Conservation (phyloP, 2,888 invertebrate genomes). For the Urechis unicinctus region DNA sequence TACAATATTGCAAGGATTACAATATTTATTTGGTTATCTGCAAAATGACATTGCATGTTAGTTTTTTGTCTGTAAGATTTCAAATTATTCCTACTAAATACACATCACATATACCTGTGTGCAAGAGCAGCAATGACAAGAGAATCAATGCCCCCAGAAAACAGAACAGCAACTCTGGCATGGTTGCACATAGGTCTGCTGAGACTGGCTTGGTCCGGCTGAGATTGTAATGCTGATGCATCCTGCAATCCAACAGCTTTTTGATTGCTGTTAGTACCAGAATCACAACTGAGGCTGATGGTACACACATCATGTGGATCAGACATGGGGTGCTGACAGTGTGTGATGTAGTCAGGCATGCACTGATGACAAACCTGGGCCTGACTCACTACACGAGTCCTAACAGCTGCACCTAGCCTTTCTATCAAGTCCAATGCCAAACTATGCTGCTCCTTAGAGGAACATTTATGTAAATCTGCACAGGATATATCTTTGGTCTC, state of each 20-base stretch:
- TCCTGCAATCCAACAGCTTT: no score
- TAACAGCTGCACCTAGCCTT: slow-evolving; percentile 39
- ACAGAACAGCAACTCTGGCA: slow-evolving; percentile 72
- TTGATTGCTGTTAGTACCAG: no score
- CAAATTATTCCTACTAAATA: no score
- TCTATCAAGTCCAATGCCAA: slow-evolving; percentile 34
- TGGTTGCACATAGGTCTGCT: slow-evolving; percentile 54
- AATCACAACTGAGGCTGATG: no score
- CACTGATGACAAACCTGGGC: slow-evolving; percentile 14
- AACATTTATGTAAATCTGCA: neutral
- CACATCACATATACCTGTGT: slow-evolving; percentile 56
- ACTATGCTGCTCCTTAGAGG: slow-evolving; percentile 5
- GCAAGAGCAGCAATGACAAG: slow-evolving; percentile 79
- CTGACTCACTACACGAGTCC: slow-evolving; percentile 30
- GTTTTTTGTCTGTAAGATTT: no score
- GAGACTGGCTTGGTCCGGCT: neutral
- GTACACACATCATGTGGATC: neutral
- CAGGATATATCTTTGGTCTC: neutral
- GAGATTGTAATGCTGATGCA: neutral
- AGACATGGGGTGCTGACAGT: neutral
- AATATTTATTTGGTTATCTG: no score
- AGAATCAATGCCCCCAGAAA: slow-evolving; percentile 95
- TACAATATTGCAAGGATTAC: no score
- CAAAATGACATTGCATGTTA: no score
- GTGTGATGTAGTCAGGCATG: neutral